Percentiles rank a stretch among this genome's conserved stretches.
Evolutionary conservation across 2,113 vertebrate species (phyloP).

Genomic region (Cyanistes caeruleus): DNA sequence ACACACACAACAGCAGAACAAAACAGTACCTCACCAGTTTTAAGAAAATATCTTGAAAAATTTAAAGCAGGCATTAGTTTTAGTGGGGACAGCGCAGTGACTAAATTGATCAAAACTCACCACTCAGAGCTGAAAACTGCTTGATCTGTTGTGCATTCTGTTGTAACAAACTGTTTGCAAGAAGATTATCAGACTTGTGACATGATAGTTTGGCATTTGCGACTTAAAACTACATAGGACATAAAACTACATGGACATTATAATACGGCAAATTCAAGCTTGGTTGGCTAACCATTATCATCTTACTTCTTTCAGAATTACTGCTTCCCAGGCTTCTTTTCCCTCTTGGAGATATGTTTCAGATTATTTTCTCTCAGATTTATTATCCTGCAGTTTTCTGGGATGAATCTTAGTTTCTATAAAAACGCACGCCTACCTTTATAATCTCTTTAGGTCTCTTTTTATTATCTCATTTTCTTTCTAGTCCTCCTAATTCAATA

Average conservation of each 20-base stretch:
- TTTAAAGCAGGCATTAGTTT: background rate
- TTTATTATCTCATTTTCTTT: slow-evolving; percentile 68
- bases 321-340: slow-evolving; percentile 20
- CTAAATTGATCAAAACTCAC: background rate
- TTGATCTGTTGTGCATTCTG: background rate
- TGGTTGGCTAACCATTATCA: slow-evolving; percentile 29
- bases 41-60: background rate
- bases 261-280: slow-evolving; percentile 50
- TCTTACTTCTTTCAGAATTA: slow-evolving; percentile 38
- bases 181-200: slow-evolving; percentile 17
- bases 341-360: slow-evolving; percentile 40
- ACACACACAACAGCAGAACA: background rate
- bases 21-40: background rate
- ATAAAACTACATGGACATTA: slow-evolving; percentile 48
- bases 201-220: slow-evolving; percentile 31
- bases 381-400: slow-evolving; percentile 37
- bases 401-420: slow-evolving; percentile 45
- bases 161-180: background rate
- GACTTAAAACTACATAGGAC: slow-evolving; percentile 40
- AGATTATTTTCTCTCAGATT: slow-evolving; percentile 61
- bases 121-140: background rate
- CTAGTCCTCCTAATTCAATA: slow-evolving; percentile 59
- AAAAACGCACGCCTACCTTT: slow-evolving; percentile 34
- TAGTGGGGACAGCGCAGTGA: background rate
- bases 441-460: slow-evolving; percentile 55